Base-by-base conservation (phyloP, 2,888 invertebrate species). In the Arge pagana region DNA sequence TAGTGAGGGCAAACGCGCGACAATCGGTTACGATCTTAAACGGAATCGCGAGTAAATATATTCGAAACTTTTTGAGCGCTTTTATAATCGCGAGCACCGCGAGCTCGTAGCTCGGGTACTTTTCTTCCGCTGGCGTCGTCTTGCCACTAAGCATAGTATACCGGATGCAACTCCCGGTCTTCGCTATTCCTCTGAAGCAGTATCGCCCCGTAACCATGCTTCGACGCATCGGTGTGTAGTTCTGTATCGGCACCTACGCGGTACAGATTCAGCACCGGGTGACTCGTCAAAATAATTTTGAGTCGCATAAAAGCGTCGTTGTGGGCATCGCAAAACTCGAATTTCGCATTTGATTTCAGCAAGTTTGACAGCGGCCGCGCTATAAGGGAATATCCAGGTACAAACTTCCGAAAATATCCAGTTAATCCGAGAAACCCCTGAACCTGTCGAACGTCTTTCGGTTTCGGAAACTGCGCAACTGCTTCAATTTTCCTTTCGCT, bases 331-430 rank as follows among this genome's bases (percentile, higher is more conserved):
- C 19, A 31, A 37, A 50, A 45, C 8, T 23, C 16, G 21, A 51
- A 37, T 19, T 26, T 36, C 6, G 8, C 23, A 16, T 48, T 21
- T 21, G 23, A 15, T 23, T 35, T 45, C n/a, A 48, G 13, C 8
- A 55, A 8, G 15, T 55, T 36, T 16, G 49, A 50, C 13, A 55
- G 28, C 13, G 50, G 52, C 3, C 30, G 35, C 2, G 56, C 56
- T 10, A 67, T 61, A 4, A 57, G 19, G 1, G 70, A 56, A 53
- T 67, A 70, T 4, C 40, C 35, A 4, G 45, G 48, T 15, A 72
- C 64, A 50, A 68, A 71, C 43, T 70, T 68, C 24, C 18, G 41
- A 18, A 24, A 42, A 24, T 10, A 42, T 11, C 15, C 28, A 6
- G 41, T 41, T 8, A 50, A 19, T 2, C 40, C 31, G 13, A 40